These are phyloP conservation scores for Temnopleurus reevesii DNA, from an alignment of 53 echinoderm and acorn worm genomes.

Conservation along the genomic window DNA sequence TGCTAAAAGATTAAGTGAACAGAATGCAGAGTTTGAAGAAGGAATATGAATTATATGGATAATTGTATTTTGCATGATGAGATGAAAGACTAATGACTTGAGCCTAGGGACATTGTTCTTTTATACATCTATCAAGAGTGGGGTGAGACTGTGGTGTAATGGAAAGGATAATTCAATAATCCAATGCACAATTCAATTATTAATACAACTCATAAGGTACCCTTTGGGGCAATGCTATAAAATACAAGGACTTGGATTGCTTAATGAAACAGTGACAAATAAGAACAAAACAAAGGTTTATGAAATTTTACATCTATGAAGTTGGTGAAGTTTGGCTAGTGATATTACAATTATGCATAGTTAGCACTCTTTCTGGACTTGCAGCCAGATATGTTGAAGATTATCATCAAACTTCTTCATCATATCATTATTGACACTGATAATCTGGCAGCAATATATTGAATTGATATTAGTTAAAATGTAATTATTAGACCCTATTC, in stretches of 20 bases:
- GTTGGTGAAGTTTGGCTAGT: not conserved
- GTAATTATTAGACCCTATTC: no score
- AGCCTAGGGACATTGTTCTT: not conserved
- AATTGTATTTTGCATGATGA: not conserved
- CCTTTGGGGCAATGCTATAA: not conserved
- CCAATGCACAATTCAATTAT: not conserved
- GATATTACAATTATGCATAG: not conserved
- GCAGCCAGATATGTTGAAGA: not conserved
- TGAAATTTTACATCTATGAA: no score
- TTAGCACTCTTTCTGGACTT: not conserved
- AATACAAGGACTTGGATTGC: not conserved
- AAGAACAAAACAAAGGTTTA: no score
- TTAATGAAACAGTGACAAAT: not conserved
- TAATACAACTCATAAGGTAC: not conserved
- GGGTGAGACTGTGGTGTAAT: not conserved
- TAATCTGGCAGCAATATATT: not conserved
- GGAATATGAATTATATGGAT: not conserved
- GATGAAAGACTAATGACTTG: not conserved
- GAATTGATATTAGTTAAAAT: no score
- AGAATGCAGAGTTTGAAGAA: not conserved
- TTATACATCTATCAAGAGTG: not conserved
- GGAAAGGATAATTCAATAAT: slow-evolving; percentile 1
- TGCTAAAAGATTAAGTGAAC: no score
- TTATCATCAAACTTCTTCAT: not conserved
- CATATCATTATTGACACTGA: not conserved